Evolutionary conservation across 2,888 invertebrate genomes (phyloP).

Genomic region (Napeogenes inachia): DNA sequence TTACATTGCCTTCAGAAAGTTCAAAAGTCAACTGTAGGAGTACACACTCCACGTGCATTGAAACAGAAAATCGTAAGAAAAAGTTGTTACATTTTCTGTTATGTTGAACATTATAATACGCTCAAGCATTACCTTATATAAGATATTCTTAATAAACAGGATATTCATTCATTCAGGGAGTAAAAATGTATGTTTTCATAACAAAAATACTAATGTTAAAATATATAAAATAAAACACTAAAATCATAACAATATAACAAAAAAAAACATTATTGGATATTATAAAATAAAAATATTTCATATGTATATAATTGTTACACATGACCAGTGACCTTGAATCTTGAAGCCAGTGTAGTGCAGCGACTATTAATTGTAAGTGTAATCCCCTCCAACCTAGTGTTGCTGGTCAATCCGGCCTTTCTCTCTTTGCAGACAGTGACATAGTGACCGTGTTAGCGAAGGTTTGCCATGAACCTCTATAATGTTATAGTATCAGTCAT

Average conservation of each 20-base stretch:
- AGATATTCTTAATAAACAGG: too few relatives aligned
- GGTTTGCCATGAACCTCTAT: constrained; percentile 61
- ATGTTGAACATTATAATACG: too few relatives aligned
- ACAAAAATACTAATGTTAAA: too few relatives aligned
- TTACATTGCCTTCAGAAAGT: too few relatives aligned
- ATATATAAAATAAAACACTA: too few relatives aligned
- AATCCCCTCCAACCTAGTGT: constrained; percentile 57
- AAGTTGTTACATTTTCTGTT: too few relatives aligned
- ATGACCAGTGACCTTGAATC: constrained; percentile 21
- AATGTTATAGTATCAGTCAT: constrained; percentile 44
- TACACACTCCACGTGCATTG: too few relatives aligned
- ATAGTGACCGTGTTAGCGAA: constrained; percentile 68
- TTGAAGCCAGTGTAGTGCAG: constrained; percentile 28
- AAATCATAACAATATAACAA: background rate
- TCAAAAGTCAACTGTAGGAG: too few relatives aligned
- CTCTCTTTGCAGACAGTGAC: constrained; percentile 67
- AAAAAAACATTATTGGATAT: background rate
- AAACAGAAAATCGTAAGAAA: too few relatives aligned
- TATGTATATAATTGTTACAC: background rate
- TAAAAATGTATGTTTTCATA: too few relatives aligned
- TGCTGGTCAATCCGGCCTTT: constrained; percentile 54
- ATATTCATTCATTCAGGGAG: too few relatives aligned
- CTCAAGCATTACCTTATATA: too few relatives aligned
- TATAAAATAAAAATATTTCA: background rate
- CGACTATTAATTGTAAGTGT: constrained; percentile 51